Evolutionary conservation across 2,888 invertebrate genomes (phyloP).

Genomic region (Cataglyphis livida): DNA sequence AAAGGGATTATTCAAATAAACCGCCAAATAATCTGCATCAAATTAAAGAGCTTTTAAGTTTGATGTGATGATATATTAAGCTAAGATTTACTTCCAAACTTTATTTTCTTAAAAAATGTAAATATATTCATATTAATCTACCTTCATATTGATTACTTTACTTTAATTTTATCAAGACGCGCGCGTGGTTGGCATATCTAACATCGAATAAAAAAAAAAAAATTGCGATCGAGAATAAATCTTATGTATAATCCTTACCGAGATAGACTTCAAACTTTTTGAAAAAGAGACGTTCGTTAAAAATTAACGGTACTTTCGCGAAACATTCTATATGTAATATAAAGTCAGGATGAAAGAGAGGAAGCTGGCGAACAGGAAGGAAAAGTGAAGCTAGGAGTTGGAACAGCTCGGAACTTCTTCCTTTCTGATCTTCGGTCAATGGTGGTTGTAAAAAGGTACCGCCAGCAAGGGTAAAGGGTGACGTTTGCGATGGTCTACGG

Average conservation of each 20-base stretch:
- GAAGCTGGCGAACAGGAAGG: slow-evolving; percentile 17
- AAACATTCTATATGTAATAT: slow-evolving; percentile 26
- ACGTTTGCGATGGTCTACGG: slow-evolving; percentile 46
- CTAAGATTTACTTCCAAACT: background rate
- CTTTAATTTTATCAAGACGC: background rate
- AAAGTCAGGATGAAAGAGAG: slow-evolving; percentile 31
- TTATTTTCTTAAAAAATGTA: background rate
- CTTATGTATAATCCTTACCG: slow-evolving; percentile 1
- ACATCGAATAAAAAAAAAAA: slow-evolving; percentile 14
- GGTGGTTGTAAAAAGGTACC: slow-evolving; percentile 35
- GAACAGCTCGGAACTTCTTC: slow-evolving; percentile 40
- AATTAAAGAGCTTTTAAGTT: background rate
- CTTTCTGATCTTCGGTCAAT: slow-evolving; percentile 39
- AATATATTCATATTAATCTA: slow-evolving; percentile 14
- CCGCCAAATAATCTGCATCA: background rate
- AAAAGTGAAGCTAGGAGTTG: slow-evolving; percentile 25
- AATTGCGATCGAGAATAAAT: background rate
- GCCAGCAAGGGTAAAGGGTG: slow-evolving; percentile 45
- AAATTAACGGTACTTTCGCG: slow-evolving; percentile 19
- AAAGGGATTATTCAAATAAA: background rate
- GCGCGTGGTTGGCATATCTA: background rate
- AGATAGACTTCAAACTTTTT: background rate
- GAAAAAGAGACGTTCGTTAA: slow-evolving; percentile 9
- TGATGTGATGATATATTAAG: background rate
- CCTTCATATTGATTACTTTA: background rate